Percentiles rank a stretch among this genome's conserved stretches.
These are phyloP conservation scores for Rhabdomys dilectus DNA, from an alignment of 2,113 vertebrate species.

Conservation along the genomic window DNA sequence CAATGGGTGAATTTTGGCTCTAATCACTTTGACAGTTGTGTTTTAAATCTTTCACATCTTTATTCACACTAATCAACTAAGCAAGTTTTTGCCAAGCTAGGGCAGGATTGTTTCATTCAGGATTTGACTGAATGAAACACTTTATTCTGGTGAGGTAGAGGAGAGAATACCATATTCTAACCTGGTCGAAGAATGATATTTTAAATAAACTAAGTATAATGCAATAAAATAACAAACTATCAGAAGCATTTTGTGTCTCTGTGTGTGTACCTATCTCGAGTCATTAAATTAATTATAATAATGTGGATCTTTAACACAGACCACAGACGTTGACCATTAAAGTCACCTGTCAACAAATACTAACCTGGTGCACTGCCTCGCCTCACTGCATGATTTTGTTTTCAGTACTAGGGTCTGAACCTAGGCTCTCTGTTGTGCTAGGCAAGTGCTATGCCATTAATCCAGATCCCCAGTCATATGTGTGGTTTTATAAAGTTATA, in stretches of 20 bases:
- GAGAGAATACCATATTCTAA: neutral
- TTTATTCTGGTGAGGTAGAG: neutral
- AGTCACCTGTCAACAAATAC: neutral
- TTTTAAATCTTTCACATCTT: slow-evolving; percentile 71
- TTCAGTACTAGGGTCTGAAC: neutral
- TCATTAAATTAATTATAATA: neutral
- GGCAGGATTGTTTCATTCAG: neutral
- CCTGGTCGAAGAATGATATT: neutral
- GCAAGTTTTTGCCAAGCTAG: slow-evolving; percentile 47
- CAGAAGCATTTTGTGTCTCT: neutral
- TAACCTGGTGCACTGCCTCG: neutral
- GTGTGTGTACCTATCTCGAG: neutral
- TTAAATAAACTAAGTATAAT: slow-evolving; percentile 52
- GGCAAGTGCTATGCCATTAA: neutral
- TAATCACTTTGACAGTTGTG: slow-evolving; percentile 65
- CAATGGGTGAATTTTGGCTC: slow-evolving; percentile 18
- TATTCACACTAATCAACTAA: slow-evolving; percentile 64
- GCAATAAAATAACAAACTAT: slow-evolving; percentile 11
- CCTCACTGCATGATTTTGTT: neutral
- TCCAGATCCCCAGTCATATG: neutral
- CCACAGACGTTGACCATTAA: slow-evolving; percentile 7
- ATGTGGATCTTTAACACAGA: neutral
- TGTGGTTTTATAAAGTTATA: slow-evolving; percentile 16
- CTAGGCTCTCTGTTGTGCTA: neutral
- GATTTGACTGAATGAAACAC: slow-evolving; percentile 57